These are phyloP conservation scores for Bellardia bayeri DNA, from an alignment of 2,888 invertebrate species.

Conservation along the genomic window DNA sequence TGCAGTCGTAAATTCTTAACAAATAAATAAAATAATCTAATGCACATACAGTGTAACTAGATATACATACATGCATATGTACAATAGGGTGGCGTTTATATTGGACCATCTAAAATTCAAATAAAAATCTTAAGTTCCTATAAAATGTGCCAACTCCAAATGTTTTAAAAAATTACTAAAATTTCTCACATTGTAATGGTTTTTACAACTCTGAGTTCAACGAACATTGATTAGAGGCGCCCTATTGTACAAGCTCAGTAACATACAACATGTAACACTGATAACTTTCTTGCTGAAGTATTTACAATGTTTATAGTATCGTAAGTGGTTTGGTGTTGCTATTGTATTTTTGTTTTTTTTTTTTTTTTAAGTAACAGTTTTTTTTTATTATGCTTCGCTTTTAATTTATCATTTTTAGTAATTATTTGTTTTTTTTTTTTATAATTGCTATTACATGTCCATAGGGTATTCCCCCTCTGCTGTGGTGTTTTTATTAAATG, in stretches of 20 bases:
- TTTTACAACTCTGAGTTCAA: no score
- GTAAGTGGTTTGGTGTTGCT: neutral
- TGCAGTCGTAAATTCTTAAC: constrained; percentile 34
- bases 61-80: neutral
- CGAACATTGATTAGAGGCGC: no score
- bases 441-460: constrained; percentile 29
- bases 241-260: no score
- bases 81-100: no score
- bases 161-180: no score
- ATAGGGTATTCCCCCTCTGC: neutral
- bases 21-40: constrained; percentile 38
- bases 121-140: no score
- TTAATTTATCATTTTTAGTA: constrained; percentile 13
- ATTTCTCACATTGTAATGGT: no score
- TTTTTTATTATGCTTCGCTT: constrained; percentile 10
- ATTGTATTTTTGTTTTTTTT: neutral
- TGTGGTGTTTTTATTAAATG: neutral
- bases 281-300: constrained; percentile 11
- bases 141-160: no score
- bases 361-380: neutral
- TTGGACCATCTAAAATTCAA: no score
- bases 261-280: constrained; percentile 1
- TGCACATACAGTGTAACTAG: neutral
- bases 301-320: neutral
- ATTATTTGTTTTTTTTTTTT: neutral